Base-by-base conservation (phyloP, 1,140 invertebrate species). In the Megathymus violae region DNA sequence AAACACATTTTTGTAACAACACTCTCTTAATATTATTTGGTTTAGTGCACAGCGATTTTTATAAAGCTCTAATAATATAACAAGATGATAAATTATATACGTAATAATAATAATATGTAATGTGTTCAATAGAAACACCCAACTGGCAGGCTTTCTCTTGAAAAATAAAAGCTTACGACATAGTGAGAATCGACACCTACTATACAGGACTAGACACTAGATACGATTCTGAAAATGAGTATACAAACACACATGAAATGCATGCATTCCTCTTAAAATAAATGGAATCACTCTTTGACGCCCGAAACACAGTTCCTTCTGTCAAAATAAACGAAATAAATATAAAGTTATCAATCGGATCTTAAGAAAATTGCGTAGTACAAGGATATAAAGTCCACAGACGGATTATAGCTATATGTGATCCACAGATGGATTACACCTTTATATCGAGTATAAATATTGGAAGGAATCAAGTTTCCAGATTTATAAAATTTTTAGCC, bases 211-310 rank as follows among this genome's bases (percentile, higher is more conserved):
- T 89, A 89, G 86, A 87, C 76, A 81, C 83, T 87, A 85, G 74
- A 80, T 78, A 76, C 69, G 82, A 80, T 71, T 82, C 74, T 85
- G 78, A 82, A 82, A 82, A 82, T 89, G 85, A 88, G 79, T 87
- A 83, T 74, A 88, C 86, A 88, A 78, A 85, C 86, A 90, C 83
- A 82, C 86, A 80, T 81, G 86, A 90, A 90, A 90, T 90, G 88
- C 88, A 90, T 78, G 82, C 88, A 90, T 89, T 82, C 88, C 76
- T 84, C 88, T 89, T 89, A 90, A 78, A 90, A 80, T 85, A 90
- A 89, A 90, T 90, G 88, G 88, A 90, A 90, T 90, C 88, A 86
- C 85, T 88, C 86, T 82, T 78, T 82, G 80, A 88, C 80, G 69
- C 78, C 74, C 67, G 82, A 80, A 76, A 78, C 74, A 73, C 54